Evolutionary conservation across 2,888 invertebrate species (phyloP), one percentile per base, ranked within the genome.

Genomic region (Sminthurinus aureus): DNA sequence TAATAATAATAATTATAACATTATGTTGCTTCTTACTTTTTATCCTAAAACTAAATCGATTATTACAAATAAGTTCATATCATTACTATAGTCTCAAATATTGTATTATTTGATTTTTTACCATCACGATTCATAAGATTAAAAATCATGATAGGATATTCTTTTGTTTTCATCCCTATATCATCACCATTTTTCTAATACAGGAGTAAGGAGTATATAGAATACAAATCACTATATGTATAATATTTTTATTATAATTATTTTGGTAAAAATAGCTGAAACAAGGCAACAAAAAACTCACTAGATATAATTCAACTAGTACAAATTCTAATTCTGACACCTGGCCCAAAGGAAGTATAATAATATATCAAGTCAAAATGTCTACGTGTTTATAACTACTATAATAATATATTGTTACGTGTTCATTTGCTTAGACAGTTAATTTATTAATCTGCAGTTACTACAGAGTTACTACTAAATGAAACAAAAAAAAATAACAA

Each of bases 261-360:
- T 51, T 75, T 75, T 75, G 75, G 75, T 75, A 51, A 75, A 75
- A 38, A 75, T 75, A 75, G 75, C 75, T 75, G 75, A 75, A 38
- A 75, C 22, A 69, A 69, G 69, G 50, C 75, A 75, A 50, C 15
- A n/a, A 75, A 20, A 75, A 75, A 75, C 69, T 26, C 71, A 81
- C 80, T 81, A 81, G 80, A 81, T 73, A 38, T 38, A 73, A n/a
- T 52, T 69, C 26, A 71, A 81, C 80, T 81, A 81, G 80, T 73
- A 81, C 80, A 73, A 81, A 81, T 81, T 81, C 80, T 81, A 81
- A 81, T 81, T 81, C 80, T 81, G 80, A 73, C 73, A 81, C 80
- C 80, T 81, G 80, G 80, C 80, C 80, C 80, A 74, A 81, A 81
- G 80, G 80, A 81, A 81, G 38, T 26, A 71, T 71, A 24, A 71